Evolutionary conservation across 2,888 invertebrate species (phyloP), one percentile per base, ranked within the genome.

Genomic region (Pterostichus niger): DNA sequence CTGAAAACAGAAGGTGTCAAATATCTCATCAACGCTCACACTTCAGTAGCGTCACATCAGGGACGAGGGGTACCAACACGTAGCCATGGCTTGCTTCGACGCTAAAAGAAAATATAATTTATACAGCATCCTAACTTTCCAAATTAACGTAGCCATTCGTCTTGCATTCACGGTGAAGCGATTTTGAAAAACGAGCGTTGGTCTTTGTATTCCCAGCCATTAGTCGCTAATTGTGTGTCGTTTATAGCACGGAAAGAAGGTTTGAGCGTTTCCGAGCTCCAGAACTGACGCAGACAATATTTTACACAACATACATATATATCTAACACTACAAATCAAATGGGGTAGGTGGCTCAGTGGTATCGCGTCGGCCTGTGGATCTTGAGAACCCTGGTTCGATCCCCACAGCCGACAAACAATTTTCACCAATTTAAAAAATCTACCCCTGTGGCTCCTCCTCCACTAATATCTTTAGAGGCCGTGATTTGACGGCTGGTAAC

Each of bases 191-290:
- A 82, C 82, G 82, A 82, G 82, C 82, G 56, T 71, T 82, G 82
- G 82, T 82, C 82, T 82, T 82, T 82, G 82, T 82, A 82, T 82
- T 82, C 75, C 82, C 82, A 82, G 82, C 82, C 82, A 82, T 82
- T 82, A 82, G 82, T 75, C 75, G 82, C 82, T 82, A 82, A 82
- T 82, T 82, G 82, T 82, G 82, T 82, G 82, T 82, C 82, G 82
- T 82, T 82, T 82, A 82, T 82, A 82, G 73, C 82, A 31, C 13
- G 73, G 82, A 82, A 82, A 15, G 10, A 40, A 82, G 73, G 7
- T 73, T 73, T 13, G 82, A 82, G 59, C 59, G 31, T 10, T 56
- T 52, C 52, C 6, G 40, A 40, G 13, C 6, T 6, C 0, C 52
- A 9, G 52, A 33, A 31, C 61, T 61, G 61, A 15, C 13, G 17